A percentile compares a stretch with the other conserved stretches of the same genome.
These are phyloP conservation scores for Pangasius djambal DNA, from an alignment of 2,797 vertebrate genomes.

Conservation along the genomic window DNA sequence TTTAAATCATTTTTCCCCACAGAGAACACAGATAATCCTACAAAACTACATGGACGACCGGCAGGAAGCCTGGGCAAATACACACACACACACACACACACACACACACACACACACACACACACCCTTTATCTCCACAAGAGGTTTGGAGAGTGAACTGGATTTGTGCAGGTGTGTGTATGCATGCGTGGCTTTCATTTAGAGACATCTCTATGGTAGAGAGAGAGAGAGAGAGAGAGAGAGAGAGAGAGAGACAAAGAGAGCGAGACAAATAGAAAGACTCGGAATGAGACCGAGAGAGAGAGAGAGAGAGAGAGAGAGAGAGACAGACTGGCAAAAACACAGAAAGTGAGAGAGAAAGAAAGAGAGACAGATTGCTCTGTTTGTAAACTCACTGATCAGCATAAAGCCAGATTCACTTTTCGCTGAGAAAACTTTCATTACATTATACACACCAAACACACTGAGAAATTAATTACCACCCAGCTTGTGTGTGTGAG, in stretches of 20 bases:
- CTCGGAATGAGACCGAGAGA: background rate
- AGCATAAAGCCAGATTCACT: background rate
- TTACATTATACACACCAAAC: conserved; percentile 12
- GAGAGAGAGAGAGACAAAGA: background rate
- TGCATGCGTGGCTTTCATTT: conserved; percentile 29
- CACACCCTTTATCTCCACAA: conserved; percentile 7
- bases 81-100: conserved; percentile 23
- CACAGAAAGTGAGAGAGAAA: background rate
- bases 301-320: background rate
- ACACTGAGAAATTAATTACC: conserved; percentile 32
- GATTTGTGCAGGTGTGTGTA: conserved; percentile 28
- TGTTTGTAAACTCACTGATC: conserved; percentile 22
- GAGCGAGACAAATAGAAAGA: background rate
- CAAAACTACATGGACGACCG: background rate
- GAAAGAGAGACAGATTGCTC: background rate
- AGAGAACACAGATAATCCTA: conserved; percentile 27
- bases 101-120: conserved; percentile 32
- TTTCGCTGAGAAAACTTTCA: conserved; percentile 20
- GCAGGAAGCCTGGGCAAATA: background rate
- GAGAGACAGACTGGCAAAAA: background rate
- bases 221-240: background rate
- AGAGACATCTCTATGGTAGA: background rate
- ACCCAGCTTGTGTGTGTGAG: conserved; percentile 2
- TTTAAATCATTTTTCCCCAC: conserved; percentile 38
- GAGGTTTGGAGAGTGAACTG: conserved; percentile 13